These are phyloP conservation scores for Petrosia ficiformis DNA, from an alignment of 37 sponge, comb jelly and placozoan species.

Conservation along the genomic window DNA sequence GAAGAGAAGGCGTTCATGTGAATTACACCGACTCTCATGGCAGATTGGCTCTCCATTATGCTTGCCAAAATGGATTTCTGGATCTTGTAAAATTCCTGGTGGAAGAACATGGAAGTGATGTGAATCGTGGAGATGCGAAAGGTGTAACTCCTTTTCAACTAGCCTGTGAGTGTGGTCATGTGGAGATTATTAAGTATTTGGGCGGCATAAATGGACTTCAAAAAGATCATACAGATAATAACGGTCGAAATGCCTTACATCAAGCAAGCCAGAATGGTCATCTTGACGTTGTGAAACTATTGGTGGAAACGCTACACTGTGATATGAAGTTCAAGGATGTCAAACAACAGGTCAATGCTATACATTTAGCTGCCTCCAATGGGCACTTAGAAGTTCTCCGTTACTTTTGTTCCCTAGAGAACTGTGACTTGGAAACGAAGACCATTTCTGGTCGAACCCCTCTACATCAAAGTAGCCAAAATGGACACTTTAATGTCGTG, in stretches of 20 bases:
- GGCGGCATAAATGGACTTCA: slow-evolving; percentile 2
- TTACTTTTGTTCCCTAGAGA: slow-evolving; percentile 18
- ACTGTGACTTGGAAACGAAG: slow-evolving; percentile 7
- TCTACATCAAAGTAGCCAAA: slow-evolving; percentile 30
- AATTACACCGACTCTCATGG: slow-evolving; percentile 28
- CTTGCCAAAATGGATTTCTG: slow-evolving; percentile 43
- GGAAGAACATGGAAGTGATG: slow-evolving; percentile 11
- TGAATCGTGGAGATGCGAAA: background rate
- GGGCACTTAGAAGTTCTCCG: slow-evolving; percentile 24
- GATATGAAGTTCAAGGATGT: slow-evolving; percentile 7
- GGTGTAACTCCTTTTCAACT: slow-evolving; percentile 30
- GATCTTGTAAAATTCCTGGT: slow-evolving; percentile 37
- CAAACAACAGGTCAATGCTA: slow-evolving; percentile 15
- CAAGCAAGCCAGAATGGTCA: slow-evolving; percentile 46
- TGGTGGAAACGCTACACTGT: slow-evolving; percentile 17
- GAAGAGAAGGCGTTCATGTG: background rate
- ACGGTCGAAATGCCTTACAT: slow-evolving; percentile 33
- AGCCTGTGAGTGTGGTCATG: slow-evolving; percentile 40
- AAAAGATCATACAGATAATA: slow-evolving; percentile 16
- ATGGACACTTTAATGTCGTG: slow-evolving; percentile 47
- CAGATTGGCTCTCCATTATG: slow-evolving; percentile 25
- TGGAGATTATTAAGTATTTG: slow-evolving; percentile 29
- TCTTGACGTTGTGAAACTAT: slow-evolving; percentile 29
- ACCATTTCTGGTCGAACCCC: slow-evolving; percentile 32
- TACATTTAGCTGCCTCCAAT: slow-evolving; percentile 46